Evolutionary conservation across 2,888 invertebrate genomes (phyloP).

Genomic region (Chalcosyrphus nemorum): DNA sequence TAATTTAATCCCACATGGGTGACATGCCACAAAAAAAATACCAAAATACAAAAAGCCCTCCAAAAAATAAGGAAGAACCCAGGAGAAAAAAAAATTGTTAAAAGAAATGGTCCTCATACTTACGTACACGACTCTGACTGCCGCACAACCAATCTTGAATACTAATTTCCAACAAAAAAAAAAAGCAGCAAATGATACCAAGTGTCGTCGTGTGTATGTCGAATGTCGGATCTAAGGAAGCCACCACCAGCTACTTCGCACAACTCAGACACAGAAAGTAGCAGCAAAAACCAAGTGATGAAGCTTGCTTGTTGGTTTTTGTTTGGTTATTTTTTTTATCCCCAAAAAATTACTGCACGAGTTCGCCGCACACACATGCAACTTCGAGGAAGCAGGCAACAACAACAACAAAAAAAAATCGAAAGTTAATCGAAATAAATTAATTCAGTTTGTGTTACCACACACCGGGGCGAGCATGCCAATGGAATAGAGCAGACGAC

Average conservation of each 20-base stretch:
- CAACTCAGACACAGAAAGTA: slow-evolving; percentile 20
- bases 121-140: slow-evolving; percentile 51
- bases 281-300: slow-evolving; percentile 47
- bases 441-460: slow-evolving; percentile 60
- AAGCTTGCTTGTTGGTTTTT: neutral
- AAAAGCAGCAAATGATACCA: slow-evolving; percentile 61
- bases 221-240: slow-evolving; percentile 44
- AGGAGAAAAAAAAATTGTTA: neutral
- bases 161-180: slow-evolving; percentile 61
- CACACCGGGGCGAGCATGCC: slow-evolving; percentile 45
- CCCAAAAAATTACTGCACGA: slow-evolving; percentile 63
- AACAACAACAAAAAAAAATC: slow-evolving; percentile 52
- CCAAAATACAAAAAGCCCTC: slow-evolving; percentile 5
- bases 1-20: slow-evolving; percentile 72
- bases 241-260: neutral
- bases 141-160: slow-evolving; percentile 68
- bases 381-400: slow-evolving; percentile 13
- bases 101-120: slow-evolving; percentile 55
- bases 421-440: slow-evolving; percentile 72
- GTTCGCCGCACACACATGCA: slow-evolving; percentile 18
- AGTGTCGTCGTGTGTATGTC: slow-evolving; percentile 50
- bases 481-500: slow-evolving; percentile 44
- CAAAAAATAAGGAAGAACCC: slow-evolving; percentile 5
- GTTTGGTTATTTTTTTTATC: neutral
- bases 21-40: slow-evolving; percentile 64